Evolutionary conservation across 2,888 invertebrate species (phyloP).

Genomic region (Notodonta dromedarius): DNA sequence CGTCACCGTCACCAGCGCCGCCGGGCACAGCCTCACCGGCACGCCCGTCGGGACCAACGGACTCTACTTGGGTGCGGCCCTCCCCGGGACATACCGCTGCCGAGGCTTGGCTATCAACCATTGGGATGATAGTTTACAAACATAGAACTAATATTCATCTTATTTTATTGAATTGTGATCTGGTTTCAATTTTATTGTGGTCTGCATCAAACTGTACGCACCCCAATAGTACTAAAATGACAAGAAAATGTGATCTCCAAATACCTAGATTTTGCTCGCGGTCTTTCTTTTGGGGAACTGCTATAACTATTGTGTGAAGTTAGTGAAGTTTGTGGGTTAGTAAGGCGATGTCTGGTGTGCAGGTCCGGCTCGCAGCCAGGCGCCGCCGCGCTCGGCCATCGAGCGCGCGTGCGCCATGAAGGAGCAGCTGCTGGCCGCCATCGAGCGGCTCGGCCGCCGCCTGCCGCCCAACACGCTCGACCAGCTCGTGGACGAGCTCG

Average conservation of each 20-base stretch:
- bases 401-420: slow-evolving; percentile 97
- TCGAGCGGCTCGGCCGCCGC: slow-evolving; percentile 93
- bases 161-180: too few species aligned
- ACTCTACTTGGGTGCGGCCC: slow-evolving; percentile 58
- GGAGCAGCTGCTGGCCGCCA: slow-evolving; percentile 91
- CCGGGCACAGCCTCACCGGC: slow-evolving; percentile 66
- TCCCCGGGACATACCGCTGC: too few species aligned
- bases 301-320: too few species aligned
- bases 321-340: too few species aligned
- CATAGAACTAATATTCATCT: too few species aligned
- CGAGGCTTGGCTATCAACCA: too few species aligned
- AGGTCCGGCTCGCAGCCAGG: slow-evolving; percentile 70
- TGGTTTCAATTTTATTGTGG: too few species aligned
- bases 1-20: slow-evolving; percentile 57
- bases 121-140: neutral
- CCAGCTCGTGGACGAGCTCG: slow-evolving; percentile 98
- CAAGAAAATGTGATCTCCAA: too few species aligned
- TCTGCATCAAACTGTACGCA: too few species aligned
- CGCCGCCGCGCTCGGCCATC: slow-evolving; percentile 92
- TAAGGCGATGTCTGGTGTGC: neutral
- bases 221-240: too few species aligned
- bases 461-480: slow-evolving; percentile 99
- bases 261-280: too few species aligned
- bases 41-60: slow-evolving; percentile 80
- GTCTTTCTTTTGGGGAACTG: too few species aligned